Evolutionary conservation across 1,140 invertebrate genomes (phyloP).

Genomic region (Polypedilum vanderplanki): DNA sequence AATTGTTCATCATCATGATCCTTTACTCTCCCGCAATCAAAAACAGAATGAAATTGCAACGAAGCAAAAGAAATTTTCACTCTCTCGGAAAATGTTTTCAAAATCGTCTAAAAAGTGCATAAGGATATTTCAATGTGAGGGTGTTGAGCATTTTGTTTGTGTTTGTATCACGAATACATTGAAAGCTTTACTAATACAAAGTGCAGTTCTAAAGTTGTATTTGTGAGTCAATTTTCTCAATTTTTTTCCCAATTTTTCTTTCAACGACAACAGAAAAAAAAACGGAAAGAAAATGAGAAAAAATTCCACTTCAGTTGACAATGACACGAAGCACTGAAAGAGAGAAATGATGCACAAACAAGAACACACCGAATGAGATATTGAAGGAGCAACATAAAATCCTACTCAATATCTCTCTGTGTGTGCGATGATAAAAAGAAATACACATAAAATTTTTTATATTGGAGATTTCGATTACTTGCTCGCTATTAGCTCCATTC

Average conservation of each 20-base stretch:
- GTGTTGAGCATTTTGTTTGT: background rate
- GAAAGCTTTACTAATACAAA: background rate
- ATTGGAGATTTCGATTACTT: conserved; percentile 18
- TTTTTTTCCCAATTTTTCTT: conserved; percentile 25
- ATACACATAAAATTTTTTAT: background rate
- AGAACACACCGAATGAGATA: background rate
- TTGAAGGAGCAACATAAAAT: no score
- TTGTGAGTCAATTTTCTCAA: conserved; percentile 24
- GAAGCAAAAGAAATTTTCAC: background rate
- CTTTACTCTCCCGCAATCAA: background rate
- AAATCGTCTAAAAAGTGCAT: conserved; percentile 28
- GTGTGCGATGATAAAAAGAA: background rate
- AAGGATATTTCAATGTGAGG: background rate
- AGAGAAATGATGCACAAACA: background rate
- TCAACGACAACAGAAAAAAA: background rate
- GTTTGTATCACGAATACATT: background rate
- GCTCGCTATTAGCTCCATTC: no score
- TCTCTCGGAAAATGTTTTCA: background rate
- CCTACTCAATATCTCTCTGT: no score
- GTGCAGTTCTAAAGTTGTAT: background rate
- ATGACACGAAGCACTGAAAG: conserved; percentile 16
- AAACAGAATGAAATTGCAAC: conserved; percentile 8
- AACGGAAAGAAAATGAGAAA: background rate
- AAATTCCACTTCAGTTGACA: conserved; percentile 24
- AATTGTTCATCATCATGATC: background rate